Evolutionary conservation across 2,797 vertebrate genomes (phyloP), one percentile per base, ranked within the genome.

Genomic region (Zalophus californianus): DNA sequence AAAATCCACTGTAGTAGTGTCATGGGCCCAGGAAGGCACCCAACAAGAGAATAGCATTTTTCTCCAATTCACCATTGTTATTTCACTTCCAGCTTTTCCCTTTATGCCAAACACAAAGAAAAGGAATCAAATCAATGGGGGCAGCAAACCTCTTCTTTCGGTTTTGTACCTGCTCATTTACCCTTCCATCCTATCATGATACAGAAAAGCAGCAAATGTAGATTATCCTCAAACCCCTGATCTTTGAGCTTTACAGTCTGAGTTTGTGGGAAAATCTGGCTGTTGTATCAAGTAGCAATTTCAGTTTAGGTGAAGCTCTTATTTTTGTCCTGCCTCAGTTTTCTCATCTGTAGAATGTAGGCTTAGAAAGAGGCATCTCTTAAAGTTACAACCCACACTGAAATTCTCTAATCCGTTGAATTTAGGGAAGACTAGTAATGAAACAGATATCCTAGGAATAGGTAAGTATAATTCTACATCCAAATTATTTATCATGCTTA

Each of bases 401-500:
- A 90, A 87, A 94, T 25, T 64, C n/a, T 73, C 77, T 85, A 21
- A 80, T 56, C 7, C n/a, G 3, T 64, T 84, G 21, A 62, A 29
- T 78, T 73, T 73, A 88, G 25, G 14, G 14, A 95, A 93, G 41
- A 72, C 66, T 73, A 85, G 11, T 75, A 85, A 82, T 60, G 68
- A 93, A 83, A 78, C 14, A 93, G 62, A n/a, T 50, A 77, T 52
- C 50, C 72, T 44, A 52, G 27, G 29, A 21, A 52, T 92, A 80
- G 25, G 62, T 35, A 88, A 50, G 9, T 78, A 2, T 60, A 82
- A 41, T 87, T 82, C 35, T 50, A 72, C 5, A 54, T 44, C 13
- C 52, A 91, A 75, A 50, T 38, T 78, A 58, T 93, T 87, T 91
- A 12, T 94, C 80, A 75, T 60, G 66, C 87, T 92, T 86, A 92